A percentile compares a stretch with the other conserved stretches of the same genome.
Conservation (phyloP, 1,140 invertebrate species). For the Chymomyza costata region DNA sequence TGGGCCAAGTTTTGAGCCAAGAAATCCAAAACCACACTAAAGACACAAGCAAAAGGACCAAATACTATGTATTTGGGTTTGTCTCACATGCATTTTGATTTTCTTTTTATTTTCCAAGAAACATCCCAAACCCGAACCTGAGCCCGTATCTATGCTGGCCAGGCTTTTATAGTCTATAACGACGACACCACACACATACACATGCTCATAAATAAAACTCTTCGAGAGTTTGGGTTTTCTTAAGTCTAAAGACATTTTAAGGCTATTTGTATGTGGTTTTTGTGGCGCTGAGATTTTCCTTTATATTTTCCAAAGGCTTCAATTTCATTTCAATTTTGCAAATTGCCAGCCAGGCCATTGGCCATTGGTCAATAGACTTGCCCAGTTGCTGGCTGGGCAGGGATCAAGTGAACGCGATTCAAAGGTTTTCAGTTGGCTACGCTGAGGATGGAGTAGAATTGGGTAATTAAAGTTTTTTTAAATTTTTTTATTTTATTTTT, state of each 20-base stretch:
- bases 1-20: constrained; percentile 56
- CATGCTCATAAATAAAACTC: neutral
- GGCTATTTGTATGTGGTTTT: constrained; percentile 52
- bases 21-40: constrained; percentile 73
- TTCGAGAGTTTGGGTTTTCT: constrained; percentile 17
- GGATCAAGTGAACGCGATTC: too few relatives aligned
- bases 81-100: constrained; percentile 28
- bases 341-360: constrained; percentile 38
- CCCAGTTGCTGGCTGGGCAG: too few relatives aligned
- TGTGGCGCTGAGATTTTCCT: constrained; percentile 48
- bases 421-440: too few relatives aligned
- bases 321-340: constrained; percentile 67
- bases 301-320: constrained; percentile 66
- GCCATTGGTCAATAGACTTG: constrained; percentile 31
- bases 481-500: too few relatives aligned
- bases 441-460: too few relatives aligned
- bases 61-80: constrained; percentile 34
- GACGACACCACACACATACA: constrained; percentile 45
- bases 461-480: too few relatives aligned
- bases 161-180: constrained; percentile 64
- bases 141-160: constrained; percentile 33
- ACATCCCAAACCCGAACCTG: neutral
- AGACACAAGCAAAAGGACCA: constrained; percentile 43
- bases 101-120: constrained; percentile 39
- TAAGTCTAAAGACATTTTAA: constrained; percentile 58